These are phyloP conservation scores for Pasiphila rectangulata DNA, from an alignment of 2,888 invertebrate genomes.

Conservation along the genomic window DNA sequence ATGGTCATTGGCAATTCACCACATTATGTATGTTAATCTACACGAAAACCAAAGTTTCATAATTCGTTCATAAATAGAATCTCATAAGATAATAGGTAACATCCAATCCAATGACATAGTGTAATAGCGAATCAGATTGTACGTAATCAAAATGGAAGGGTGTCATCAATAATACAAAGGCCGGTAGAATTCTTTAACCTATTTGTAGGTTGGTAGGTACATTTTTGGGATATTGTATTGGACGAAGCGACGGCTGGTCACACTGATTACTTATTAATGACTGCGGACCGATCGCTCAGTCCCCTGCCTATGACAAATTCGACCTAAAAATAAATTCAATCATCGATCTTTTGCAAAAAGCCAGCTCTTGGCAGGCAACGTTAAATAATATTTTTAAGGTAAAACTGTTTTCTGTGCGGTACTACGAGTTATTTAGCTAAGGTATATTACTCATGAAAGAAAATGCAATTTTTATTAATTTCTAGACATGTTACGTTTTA, in stretches of 20 bases:
- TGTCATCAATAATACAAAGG: constrained; percentile 21
- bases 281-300: constrained; percentile 41
- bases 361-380: constrained; percentile 4
- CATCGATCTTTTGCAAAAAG: constrained; percentile 45
- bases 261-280: constrained; percentile 75
- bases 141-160: constrained; percentile 10
- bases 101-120: not conserved
- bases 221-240: constrained; percentile 27
- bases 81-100: too few species aligned
- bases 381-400: constrained; percentile 4
- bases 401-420: constrained; percentile 10
- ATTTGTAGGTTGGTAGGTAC: constrained; percentile 18
- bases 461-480: too few species aligned
- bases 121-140: constrained; percentile 15
- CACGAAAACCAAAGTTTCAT: too few species aligned
- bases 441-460: too few species aligned
- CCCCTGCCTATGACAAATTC: constrained; percentile 55
- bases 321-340: constrained; percentile 50
- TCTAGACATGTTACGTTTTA: too few species aligned
- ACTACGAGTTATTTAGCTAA: too few species aligned
- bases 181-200: constrained; percentile 11
- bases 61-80: too few species aligned
- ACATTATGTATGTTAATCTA: not conserved
- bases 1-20: too few species aligned
- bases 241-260: constrained; percentile 38